phyloP scores from a whole-genome alignment of 2,113 vertebrate genomes.

The Colossoma macropomum region DNA sequence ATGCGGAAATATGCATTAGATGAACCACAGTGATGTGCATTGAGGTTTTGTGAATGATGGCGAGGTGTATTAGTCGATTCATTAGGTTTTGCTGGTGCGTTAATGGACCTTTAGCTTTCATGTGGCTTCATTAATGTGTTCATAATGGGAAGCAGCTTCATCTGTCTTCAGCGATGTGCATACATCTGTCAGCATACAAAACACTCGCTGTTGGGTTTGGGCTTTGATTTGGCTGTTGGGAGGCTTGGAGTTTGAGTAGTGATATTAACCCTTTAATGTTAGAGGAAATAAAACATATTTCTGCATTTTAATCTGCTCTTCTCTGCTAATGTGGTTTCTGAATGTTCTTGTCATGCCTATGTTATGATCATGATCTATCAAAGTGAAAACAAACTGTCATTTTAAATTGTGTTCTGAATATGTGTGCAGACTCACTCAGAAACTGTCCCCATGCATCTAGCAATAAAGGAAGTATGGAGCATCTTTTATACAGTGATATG shows the following conservation, averaged over 20 bases:
- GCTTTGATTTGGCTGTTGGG: neutral
- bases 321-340: no score
- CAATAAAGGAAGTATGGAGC: no score
- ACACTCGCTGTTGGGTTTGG: neutral
- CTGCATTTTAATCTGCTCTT: no score
- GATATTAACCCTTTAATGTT: neutral
- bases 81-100: constrained; percentile 66
- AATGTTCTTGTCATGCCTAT: no score
- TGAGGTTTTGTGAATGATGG: constrained; percentile 63
- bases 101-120: constrained; percentile 50
- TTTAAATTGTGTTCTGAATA: no score
- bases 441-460: no score
- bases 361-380: no score
- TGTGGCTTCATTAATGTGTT: constrained; percentile 67
- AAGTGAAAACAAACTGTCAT: no score
- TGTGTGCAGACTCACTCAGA: no score
- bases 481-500: no score
- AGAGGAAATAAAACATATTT: no score
- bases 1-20: neutral
- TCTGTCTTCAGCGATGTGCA: constrained; percentile 7
- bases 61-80: constrained; percentile 59
- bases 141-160: constrained; percentile 26
- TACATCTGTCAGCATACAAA: neutral
- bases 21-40: constrained; percentile 41
- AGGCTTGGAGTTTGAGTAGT: neutral